Conservation (phyloP, 1,140 invertebrate species). For the Solen grandis region DNA sequence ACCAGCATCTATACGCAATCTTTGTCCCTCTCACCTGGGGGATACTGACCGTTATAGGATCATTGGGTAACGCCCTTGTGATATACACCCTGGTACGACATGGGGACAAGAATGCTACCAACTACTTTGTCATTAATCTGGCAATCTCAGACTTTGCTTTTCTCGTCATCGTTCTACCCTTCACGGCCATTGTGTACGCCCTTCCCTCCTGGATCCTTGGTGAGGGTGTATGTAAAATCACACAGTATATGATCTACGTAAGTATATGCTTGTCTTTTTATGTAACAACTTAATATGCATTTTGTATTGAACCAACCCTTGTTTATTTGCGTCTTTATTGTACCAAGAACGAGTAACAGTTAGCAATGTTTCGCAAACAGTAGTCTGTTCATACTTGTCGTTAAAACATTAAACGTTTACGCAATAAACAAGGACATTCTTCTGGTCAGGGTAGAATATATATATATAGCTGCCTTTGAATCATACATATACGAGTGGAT, state of each 20-base stretch:
- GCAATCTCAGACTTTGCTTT: constrained; percentile 94
- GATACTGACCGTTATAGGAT: constrained; percentile 91
- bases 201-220: constrained; percentile 90
- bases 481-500: too few relatives aligned
- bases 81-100: constrained; percentile 91
- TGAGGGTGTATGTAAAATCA: constrained; percentile 93
- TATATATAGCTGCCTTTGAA: too few relatives aligned
- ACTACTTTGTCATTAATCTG: constrained; percentile 93
- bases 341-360: too few relatives aligned
- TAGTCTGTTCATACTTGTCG: too few relatives aligned
- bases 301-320: too few relatives aligned
- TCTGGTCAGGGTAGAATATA: too few relatives aligned
- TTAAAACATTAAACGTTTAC: too few relatives aligned
- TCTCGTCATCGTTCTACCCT: constrained; percentile 96
- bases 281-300: too few relatives aligned
- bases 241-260: constrained; percentile 87
- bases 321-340: too few relatives aligned
- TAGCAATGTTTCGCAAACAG: too few relatives aligned
- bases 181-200: constrained; percentile 79
- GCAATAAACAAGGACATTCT: too few relatives aligned
- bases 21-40: constrained; percentile 92
- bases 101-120: constrained; percentile 92
- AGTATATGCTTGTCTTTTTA: constrained; percentile 77
- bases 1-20: constrained; percentile 42
- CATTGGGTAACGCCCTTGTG: constrained; percentile 93